Conservation (phyloP, 2,888 invertebrate genomes). For the Peribatodes rhomboidaria region DNA sequence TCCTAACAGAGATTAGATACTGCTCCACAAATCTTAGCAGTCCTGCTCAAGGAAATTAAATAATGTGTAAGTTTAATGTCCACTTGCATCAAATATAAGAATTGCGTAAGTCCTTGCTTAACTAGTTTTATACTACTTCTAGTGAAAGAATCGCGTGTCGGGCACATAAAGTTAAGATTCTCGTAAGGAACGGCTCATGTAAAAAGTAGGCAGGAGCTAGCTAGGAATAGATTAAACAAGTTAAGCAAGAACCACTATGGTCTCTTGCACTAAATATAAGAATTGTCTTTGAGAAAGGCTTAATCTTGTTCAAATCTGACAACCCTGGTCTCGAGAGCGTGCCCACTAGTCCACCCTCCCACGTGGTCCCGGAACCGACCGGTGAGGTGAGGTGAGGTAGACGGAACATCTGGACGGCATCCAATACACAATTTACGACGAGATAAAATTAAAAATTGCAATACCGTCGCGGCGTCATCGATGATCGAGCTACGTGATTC, state of each 20-base stretch:
- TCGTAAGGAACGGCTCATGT: too few relatives aligned
- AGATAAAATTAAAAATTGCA: conserved; percentile 75
- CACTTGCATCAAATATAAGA: too few relatives aligned
- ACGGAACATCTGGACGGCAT: conserved; percentile 67
- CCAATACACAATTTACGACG: conserved; percentile 76
- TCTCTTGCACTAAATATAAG: too few relatives aligned
- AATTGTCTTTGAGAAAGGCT: conserved; percentile 29
- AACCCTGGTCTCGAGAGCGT: conserved; percentile 18
- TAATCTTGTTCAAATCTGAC: conserved; percentile 2
- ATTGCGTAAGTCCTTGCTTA: too few relatives aligned
- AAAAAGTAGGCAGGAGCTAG: too few relatives aligned
- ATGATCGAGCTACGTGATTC: conserved; percentile 52
- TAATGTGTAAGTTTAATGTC: too few relatives aligned
- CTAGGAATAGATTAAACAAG: too few relatives aligned
- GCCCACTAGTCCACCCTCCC: conserved; percentile 55
- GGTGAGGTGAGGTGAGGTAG: conserved; percentile 40
- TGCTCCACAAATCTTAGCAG: too few relatives aligned
- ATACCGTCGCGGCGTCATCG: conserved; percentile 62
- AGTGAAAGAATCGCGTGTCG: neutral
- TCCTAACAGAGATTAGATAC: too few relatives aligned
- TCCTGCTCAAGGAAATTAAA: too few relatives aligned
- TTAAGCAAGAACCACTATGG: too few relatives aligned
- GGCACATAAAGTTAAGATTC: neutral
- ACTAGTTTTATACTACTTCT: too few relatives aligned
- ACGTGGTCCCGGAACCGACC: conserved; percentile 63